A percentile compares a stretch with the other conserved stretches of the same genome.
Evolutionary conservation across 2,888 invertebrate species (phyloP).

Genomic region (Tortrix viridana): DNA sequence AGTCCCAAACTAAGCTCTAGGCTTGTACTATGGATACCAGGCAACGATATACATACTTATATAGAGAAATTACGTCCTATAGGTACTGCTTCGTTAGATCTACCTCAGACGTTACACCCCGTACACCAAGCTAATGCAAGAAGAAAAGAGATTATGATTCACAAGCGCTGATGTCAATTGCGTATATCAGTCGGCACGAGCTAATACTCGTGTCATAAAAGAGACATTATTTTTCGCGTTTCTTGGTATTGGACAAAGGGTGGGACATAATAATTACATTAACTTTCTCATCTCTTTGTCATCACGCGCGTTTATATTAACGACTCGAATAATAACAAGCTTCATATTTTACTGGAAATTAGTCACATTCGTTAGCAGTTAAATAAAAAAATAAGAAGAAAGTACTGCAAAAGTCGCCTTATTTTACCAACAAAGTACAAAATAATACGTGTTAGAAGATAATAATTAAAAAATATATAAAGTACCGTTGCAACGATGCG

Average conservation of each 20-base stretch:
- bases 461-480: no score
- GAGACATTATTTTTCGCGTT: slow-evolving; percentile 49
- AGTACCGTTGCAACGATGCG: no score
- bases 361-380: neutral
- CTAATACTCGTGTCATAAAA: slow-evolving; percentile 53
- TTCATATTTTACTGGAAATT: neutral
- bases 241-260: slow-evolving; percentile 49
- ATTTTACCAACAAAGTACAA: neutral
- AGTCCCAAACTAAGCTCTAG: no score
- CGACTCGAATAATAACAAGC: neutral
- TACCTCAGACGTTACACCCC: no score
- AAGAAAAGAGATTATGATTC: slow-evolving; percentile 25
- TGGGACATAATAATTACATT: slow-evolving; percentile 5
- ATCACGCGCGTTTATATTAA: neutral
- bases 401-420: neutral
- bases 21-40: no score
- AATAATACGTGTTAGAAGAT: no score
- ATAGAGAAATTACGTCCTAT: no score
- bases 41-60: no score
- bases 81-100: no score
- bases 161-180: slow-evolving; percentile 43
- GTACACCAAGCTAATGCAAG: slow-evolving; percentile 7
- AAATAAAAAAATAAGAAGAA: neutral
- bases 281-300: neutral
- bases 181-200: slow-evolving; percentile 57